phyloP scores from a whole-genome alignment of 1,140 invertebrate species.

The Drosophila ohnishii region DNA sequence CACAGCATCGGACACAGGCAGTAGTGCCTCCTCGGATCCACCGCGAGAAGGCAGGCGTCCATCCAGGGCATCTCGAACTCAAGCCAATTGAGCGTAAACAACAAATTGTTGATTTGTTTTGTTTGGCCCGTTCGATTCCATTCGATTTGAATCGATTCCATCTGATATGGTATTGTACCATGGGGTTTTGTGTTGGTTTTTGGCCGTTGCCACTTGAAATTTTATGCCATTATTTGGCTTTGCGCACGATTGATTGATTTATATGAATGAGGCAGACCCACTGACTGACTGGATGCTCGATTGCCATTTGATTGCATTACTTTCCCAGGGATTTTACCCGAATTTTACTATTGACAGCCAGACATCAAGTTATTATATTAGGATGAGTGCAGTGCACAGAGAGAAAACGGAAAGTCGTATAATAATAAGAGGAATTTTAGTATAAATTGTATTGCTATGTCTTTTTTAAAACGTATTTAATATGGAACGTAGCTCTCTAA shows the following conservation, averaged over 20 bases:
- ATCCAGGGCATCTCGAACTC: conserved; percentile 34
- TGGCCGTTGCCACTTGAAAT: conserved; percentile 56
- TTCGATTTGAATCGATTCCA: conserved; percentile 15
- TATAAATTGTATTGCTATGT: not conserved
- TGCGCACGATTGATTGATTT: conserved; percentile 65
- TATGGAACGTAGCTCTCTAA: not conserved
- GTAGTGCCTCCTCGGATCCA: conserved; percentile 3
- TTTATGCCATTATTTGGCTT: conserved; percentile 55
- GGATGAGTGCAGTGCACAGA: conserved; percentile 1
- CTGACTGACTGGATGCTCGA: conserved; percentile 28
- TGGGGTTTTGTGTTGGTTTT: conserved; percentile 40
- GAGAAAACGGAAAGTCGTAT: not conserved
- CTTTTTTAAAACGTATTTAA: no score
- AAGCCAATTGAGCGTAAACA: conserved; percentile 55
- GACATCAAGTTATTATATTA: conserved; percentile 5
- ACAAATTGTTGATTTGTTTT: conserved; percentile 65
- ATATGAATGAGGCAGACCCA: conserved; percentile 45
- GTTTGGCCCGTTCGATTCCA: conserved; percentile 29
- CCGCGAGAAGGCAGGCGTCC: conserved; percentile 43
- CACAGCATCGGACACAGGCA: conserved; percentile 6
- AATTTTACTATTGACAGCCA: conserved; percentile 15
- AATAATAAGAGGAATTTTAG: not conserved
- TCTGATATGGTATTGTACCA: conserved; percentile 11
- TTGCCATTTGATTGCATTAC: conserved; percentile 63
- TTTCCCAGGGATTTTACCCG: conserved; percentile 69